Conservation (phyloP, 2,888 invertebrate genomes). For the Allophyes oxyacanthae region DNA sequence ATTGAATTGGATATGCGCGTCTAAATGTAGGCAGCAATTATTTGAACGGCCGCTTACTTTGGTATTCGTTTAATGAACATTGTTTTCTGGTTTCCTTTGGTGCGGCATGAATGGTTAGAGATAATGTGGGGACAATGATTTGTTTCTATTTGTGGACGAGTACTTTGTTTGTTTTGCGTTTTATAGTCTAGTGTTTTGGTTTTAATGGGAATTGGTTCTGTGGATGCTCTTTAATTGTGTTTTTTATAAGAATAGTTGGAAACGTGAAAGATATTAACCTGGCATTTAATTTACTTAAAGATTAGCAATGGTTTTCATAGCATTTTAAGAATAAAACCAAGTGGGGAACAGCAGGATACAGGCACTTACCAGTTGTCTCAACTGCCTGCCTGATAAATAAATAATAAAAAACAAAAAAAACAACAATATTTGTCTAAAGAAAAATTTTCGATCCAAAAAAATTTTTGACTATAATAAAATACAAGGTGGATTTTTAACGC, state of each 20-base stretch:
- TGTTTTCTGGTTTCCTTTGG: constrained; percentile 77
- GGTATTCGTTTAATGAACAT: constrained; percentile 88
- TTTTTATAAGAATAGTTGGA: neutral
- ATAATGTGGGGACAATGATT: constrained; percentile 75
- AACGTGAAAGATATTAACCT: too few relatives aligned
- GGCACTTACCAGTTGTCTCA: too few relatives aligned
- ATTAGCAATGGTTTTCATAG: too few relatives aligned
- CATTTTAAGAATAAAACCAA: too few relatives aligned
- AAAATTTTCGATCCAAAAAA: too few relatives aligned
- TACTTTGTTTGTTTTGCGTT: constrained; percentile 49
- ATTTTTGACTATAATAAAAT: too few relatives aligned
- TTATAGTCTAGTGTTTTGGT: constrained; percentile 30
- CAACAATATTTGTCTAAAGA: too few relatives aligned
- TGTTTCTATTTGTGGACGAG: constrained; percentile 65
- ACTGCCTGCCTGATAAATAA: too few relatives aligned
- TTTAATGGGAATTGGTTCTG: constrained; percentile 35
- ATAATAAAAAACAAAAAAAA: too few relatives aligned
- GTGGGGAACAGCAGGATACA: too few relatives aligned
- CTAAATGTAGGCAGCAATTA: constrained; percentile 78
- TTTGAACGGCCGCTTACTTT: constrained; percentile 74
- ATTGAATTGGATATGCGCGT: constrained; percentile 76
- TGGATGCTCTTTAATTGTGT: constrained; percentile 7
- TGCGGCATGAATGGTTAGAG: constrained; percentile 73
- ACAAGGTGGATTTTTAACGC: too few relatives aligned
- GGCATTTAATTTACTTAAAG: too few relatives aligned